Conservation (phyloP, 92 coral and sea anemone genomes). For the Phymanthus crucifer region DNA sequence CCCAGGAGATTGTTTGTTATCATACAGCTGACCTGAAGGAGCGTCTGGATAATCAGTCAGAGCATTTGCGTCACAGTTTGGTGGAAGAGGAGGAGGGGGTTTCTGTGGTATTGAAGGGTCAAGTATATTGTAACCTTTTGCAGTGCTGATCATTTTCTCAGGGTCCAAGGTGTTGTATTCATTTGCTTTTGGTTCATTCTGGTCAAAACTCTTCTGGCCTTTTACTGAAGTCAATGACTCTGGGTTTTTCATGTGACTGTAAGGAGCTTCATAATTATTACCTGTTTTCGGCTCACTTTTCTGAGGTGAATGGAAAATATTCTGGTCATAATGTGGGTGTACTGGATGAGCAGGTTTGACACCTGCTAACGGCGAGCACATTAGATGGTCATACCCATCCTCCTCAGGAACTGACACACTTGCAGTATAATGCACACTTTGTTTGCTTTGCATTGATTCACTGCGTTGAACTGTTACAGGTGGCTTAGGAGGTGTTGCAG, state of each 20-base stretch:
- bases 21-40: constrained; percentile 12
- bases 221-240: constrained; percentile 35
- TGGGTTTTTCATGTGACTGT: constrained; percentile 57
- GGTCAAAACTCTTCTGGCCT: constrained; percentile 10
- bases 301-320: constrained; percentile 23
- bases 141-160: constrained; percentile 2
- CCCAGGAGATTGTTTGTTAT: constrained; percentile 13
- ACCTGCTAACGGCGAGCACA: constrained; percentile 23
- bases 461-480: constrained; percentile 7
- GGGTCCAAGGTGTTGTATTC: constrained; percentile 42
- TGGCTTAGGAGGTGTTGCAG: constrained; percentile 8
- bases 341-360: constrained; percentile 49
- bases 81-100: constrained; percentile 20
- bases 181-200: neutral
- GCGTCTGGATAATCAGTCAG: constrained; percentile 44
- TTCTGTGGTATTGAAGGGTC: constrained; percentile 22
- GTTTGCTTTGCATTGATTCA: constrained; percentile 16
- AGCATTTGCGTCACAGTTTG: neutral
- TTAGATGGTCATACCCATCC: constrained; percentile 63
- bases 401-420: neutral
- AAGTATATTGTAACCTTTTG: constrained; percentile 25
- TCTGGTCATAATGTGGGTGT: constrained; percentile 64
- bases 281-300: neutral
- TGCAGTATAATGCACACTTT: neutral
- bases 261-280: constrained; percentile 75